These are phyloP conservation scores for Metacarcinus magister DNA, from an alignment of 2,888 invertebrate species.

Conservation along the genomic window DNA sequence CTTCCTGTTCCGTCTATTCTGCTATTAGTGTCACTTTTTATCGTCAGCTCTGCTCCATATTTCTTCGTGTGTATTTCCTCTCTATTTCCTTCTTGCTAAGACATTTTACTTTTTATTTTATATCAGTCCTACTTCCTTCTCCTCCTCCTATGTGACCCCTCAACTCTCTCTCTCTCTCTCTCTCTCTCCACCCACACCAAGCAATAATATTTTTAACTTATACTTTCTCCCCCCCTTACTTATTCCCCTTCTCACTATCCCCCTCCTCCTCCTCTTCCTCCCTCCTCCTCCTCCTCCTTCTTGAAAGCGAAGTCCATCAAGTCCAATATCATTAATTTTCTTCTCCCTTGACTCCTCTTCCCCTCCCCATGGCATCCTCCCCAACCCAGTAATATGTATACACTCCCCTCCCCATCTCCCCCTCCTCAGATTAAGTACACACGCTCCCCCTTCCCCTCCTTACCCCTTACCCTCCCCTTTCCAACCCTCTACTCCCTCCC, in stretches of 20 bases:
- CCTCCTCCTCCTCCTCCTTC: neutral
- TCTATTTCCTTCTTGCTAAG: too few species aligned
- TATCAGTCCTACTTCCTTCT: neutral
- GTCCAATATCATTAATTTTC: constrained; percentile 14
- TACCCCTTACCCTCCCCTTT: neutral
- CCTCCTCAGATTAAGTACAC: neutral
- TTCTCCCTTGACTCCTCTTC: neutral
- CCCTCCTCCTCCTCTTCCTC: neutral
- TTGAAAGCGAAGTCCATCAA: neutral
- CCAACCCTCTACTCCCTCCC: neutral
- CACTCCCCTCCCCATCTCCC: neutral
- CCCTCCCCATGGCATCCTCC: neutral
- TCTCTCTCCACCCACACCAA: constrained; percentile 32
- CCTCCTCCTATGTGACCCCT: neutral
- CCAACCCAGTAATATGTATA: neutral
- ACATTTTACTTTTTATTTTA: too few species aligned
- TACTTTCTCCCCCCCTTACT: neutral
- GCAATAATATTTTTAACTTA: neutral
- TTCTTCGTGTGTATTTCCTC: too few species aligned
- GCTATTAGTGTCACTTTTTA: too few species aligned
- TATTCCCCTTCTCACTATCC: neutral
- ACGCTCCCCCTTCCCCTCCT: neutral
- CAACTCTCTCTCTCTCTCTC: constrained; percentile 32
- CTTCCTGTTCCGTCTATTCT: too few species aligned
- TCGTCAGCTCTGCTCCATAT: too few species aligned